These are phyloP conservation scores for Physella acuta DNA, from an alignment of 1,140 invertebrate genomes.

Conservation along the genomic window DNA sequence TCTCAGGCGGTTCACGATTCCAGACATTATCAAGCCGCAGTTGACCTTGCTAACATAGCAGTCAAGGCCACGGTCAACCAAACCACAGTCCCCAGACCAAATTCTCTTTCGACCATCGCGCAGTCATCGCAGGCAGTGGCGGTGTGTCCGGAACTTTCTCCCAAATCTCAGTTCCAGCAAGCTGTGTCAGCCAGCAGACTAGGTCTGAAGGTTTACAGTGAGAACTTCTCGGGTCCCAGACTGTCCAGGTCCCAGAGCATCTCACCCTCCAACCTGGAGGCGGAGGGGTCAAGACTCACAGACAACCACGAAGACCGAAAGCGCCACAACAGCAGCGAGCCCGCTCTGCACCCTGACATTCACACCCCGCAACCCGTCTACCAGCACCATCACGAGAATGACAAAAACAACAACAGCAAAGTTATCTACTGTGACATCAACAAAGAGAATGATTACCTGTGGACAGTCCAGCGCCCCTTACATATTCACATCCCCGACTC, in stretches of 20 bases:
- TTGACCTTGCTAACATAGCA: slow-evolving; percentile 22
- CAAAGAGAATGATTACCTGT: slow-evolving; percentile 4
- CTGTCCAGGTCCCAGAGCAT: not conserved
- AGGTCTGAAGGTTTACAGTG: not conserved
- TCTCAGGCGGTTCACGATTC: no score
- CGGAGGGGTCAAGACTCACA: not conserved
- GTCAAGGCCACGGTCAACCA: not conserved
- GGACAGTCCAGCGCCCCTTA: slow-evolving; percentile 6
- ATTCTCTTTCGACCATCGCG: not conserved
- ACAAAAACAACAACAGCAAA: not conserved
- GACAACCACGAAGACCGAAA: not conserved
- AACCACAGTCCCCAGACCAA: not conserved
- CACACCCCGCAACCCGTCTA: not conserved
- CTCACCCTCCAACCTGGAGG: not conserved
- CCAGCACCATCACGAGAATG: not conserved
- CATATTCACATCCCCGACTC: slow-evolving; percentile 18
- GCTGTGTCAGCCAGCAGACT: not conserved
- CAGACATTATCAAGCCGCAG: slow-evolving; percentile 21
- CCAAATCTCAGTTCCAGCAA: not conserved
- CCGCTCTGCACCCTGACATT: not conserved
- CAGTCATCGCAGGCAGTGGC: not conserved
- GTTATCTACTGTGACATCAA: not conserved
- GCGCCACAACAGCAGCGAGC: not conserved
- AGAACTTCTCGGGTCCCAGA: not conserved
- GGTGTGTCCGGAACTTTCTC: not conserved